phyloP scores from a whole-genome alignment of 2,113 vertebrate genomes.

The Jacana jacana region DNA sequence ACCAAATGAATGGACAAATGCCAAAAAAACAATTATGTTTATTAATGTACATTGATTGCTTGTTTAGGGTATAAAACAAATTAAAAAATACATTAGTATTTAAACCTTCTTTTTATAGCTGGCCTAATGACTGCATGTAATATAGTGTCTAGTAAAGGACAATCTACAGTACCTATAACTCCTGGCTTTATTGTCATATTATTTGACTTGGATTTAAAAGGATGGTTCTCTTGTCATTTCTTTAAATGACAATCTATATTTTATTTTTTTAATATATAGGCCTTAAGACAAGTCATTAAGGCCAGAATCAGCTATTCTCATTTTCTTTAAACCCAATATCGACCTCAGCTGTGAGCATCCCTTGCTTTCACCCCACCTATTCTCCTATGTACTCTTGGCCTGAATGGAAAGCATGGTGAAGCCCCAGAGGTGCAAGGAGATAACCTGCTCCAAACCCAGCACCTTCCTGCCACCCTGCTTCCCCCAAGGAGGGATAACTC shows the following conservation, averaged over 20 bases:
- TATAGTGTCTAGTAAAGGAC: slow-evolving; percentile 67
- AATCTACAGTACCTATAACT: slow-evolving; percentile 65
- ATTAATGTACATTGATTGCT: slow-evolving; percentile 92
- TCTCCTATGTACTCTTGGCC: accelerated
- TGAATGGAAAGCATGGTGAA: accelerated
- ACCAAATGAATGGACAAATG: slow-evolving; percentile 81
- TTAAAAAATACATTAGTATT: slow-evolving; percentile 85
- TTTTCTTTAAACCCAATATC: not conserved
- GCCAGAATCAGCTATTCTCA: not conserved
- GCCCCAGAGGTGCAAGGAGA: accelerated
- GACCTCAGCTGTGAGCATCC: not conserved
- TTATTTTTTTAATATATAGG: not conserved
- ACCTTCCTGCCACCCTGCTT: not conserved
- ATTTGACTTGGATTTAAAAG: slow-evolving; percentile 69
- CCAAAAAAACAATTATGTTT: slow-evolving; percentile 88
- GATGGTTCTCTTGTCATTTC: slow-evolving; percentile 54
- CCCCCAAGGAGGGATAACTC: not conserved
- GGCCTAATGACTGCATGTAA: slow-evolving; percentile 69
- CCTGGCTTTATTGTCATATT: slow-evolving; percentile 58
- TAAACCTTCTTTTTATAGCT: slow-evolving; percentile 76
- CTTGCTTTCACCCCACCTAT: not conserved
- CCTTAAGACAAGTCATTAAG: not conserved
- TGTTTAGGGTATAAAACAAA: slow-evolving; percentile 88
- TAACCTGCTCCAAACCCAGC: not conserved
- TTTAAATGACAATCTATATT: slow-evolving; percentile 44